Evolutionary conservation across 2,797 vertebrate genomes (phyloP), one percentile per base, ranked within the genome.

Genomic region (Acomys russatus): DNA sequence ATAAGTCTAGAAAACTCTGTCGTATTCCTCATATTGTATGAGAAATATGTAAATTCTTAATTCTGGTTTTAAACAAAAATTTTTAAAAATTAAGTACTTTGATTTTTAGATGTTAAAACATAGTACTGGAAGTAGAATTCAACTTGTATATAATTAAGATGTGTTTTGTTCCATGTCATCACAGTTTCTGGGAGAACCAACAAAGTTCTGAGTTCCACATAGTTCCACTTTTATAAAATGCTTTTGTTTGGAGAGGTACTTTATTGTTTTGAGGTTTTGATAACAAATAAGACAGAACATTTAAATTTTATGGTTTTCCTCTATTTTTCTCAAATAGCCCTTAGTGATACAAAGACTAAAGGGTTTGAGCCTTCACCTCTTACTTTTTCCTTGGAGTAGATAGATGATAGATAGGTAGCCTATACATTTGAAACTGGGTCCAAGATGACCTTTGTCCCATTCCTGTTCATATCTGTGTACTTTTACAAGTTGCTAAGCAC

Each of bases 1-100:
- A 35, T 70, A n/a, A 54, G 7, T 80, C 49, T 91, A 3, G 30
- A 90, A 93, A 93, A 90, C 8, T 90, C 30, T 71, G 85, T 33
- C 90, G 76, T 44, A 44, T 44, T 44, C 44, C 9, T 94, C 74
- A 56, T 14, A 59, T 96, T 28, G 38, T 77, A 66, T 86, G 33
- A 66, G 9, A 73, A 78, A 83, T 91, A 84, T 78, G 38, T 93
- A 71, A 38, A 18, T 84, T 92, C 28, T 92, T 90, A 71, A n/a
- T 70, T 94, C 33, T 94, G 17, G 91, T 68, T 63, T 35, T 63
- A 78, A 73, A 73, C 12, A 83, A 88, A 85, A 87, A 5, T 23
- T 90, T 96, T 84, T 94, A 44, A 94, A 49, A 94, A 77, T 76
- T 91, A 92, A 86, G 51, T 94, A 68, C 20, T 83, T 94, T 87